Evolutionary conservation across 2,888 invertebrate genomes (phyloP).

Genomic region (Periphyllus acericola): DNA sequence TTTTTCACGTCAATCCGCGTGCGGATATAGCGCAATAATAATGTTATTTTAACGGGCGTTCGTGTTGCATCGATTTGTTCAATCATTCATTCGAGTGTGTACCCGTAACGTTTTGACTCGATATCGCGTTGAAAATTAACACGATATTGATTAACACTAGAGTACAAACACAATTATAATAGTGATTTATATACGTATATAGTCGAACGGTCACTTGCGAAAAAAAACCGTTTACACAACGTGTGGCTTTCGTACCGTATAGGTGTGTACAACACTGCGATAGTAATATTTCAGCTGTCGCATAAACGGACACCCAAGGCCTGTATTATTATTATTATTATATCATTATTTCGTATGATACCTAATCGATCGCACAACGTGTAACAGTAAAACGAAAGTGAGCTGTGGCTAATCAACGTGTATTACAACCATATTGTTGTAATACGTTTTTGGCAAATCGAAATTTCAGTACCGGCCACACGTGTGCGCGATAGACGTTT

Average conservation of each 20-base stretch:
- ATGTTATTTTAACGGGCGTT: too few relatives aligned
- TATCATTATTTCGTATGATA: constrained; percentile 1
- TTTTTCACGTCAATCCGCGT: background rate
- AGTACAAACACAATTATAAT: background rate
- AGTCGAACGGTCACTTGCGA: background rate
- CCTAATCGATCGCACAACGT: constrained; percentile 16
- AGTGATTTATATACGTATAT: too few relatives aligned
- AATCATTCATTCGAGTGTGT: background rate
- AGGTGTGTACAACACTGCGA: background rate
- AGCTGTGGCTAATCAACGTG: constrained; percentile 37
- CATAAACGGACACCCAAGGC: constrained; percentile 8
- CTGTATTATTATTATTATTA: too few relatives aligned
- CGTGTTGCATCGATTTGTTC: too few relatives aligned
- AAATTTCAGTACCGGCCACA: background rate
- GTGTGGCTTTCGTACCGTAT: background rate
- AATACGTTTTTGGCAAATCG: constrained; percentile 16
- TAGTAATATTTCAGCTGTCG: constrained; percentile 37
- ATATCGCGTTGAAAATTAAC: background rate
- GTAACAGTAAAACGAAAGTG: constrained; percentile 45
- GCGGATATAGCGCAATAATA: background rate
- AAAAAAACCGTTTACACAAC: background rate
- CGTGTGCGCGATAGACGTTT: background rate
- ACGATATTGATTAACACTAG: background rate
- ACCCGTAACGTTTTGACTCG: background rate
- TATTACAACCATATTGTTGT: background rate